Conservation (phyloP, 1,140 invertebrate genomes). For the Apis florea region DNA sequence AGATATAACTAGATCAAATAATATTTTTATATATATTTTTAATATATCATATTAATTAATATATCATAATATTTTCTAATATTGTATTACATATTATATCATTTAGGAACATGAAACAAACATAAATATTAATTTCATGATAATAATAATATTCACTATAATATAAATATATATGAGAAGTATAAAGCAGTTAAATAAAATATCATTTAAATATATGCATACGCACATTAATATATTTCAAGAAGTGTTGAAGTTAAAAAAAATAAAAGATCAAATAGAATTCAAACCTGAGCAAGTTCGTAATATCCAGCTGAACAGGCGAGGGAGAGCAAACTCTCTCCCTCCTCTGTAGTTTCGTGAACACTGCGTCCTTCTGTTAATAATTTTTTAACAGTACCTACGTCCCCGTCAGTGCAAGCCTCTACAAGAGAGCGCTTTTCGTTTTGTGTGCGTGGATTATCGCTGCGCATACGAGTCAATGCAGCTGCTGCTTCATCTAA, state of each 20-base stretch:
- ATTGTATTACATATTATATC: neutral
- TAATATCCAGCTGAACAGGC: slow-evolving; percentile 97
- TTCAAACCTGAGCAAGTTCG: slow-evolving; percentile 91
- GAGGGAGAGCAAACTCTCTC: slow-evolving; percentile 93
- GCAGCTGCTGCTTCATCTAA: slow-evolving; percentile 97
- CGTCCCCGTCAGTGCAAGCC: slow-evolving; percentile 95
- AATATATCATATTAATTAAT: neutral
- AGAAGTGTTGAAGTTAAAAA: neutral
- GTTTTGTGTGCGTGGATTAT: slow-evolving; percentile 83
- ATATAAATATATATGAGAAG: neutral
- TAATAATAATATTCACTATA: neutral
- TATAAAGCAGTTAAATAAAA: too few species aligned
- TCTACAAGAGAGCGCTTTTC: slow-evolving; percentile 88
- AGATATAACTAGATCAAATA: neutral
- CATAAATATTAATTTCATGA: neutral
- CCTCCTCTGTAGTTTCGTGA: slow-evolving; percentile 95
- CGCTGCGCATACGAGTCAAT: slow-evolving; percentile 95
- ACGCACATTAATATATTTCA: neutral
- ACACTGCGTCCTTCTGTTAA: slow-evolving; percentile 95
- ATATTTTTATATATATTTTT: neutral
- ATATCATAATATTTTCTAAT: neutral
- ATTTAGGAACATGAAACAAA: neutral
- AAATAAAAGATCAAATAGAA: slow-evolving; percentile 7
- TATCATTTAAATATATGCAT: neutral
- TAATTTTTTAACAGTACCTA: slow-evolving; percentile 92